These are phyloP conservation scores for Periophthalmodon schlosseri DNA, from an alignment of 2,113 vertebrate species.

Conservation along the genomic window DNA sequence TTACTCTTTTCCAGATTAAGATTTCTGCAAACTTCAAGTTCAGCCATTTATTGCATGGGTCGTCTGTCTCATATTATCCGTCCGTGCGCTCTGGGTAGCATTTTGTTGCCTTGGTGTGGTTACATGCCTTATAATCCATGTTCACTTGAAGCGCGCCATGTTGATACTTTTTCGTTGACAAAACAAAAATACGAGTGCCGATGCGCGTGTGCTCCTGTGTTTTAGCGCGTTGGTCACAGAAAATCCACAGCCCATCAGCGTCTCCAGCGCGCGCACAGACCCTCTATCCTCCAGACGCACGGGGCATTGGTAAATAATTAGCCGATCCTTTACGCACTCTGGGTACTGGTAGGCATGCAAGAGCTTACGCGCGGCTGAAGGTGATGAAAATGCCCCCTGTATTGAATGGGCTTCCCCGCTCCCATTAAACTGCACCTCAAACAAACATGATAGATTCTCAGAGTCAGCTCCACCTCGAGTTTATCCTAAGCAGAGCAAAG, in stretches of 20 bases:
- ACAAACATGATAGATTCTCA: background rate
- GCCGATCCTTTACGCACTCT: constrained; percentile 51
- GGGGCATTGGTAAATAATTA: constrained; percentile 25
- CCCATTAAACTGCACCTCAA: constrained; percentile 33
- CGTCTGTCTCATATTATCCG: constrained; percentile 48
- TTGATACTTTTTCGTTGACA: constrained; percentile 26
- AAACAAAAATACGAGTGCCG: constrained; percentile 14
- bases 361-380: constrained; percentile 25
- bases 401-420: constrained; percentile 17
- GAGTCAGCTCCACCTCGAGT: background rate
- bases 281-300: constrained; percentile 42
- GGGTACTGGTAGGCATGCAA: constrained; percentile 46
- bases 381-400: constrained; percentile 6
- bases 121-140: constrained; percentile 16
- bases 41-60: constrained; percentile 85
- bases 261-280: constrained; percentile 42
- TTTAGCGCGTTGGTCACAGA: constrained; percentile 22
- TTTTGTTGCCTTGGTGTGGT: constrained; percentile 27
- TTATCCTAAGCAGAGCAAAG: background rate
- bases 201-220: constrained; percentile 19
- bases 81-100: constrained; percentile 54
- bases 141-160: constrained; percentile 25
- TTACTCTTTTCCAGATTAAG: constrained; percentile 92
- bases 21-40: constrained; percentile 93
- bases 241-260: constrained; percentile 30